Percentiles rank a stretch among this genome's conserved stretches.
Conservation (phyloP, 2,113 vertebrate species). For the Microtus oregoni region DNA sequence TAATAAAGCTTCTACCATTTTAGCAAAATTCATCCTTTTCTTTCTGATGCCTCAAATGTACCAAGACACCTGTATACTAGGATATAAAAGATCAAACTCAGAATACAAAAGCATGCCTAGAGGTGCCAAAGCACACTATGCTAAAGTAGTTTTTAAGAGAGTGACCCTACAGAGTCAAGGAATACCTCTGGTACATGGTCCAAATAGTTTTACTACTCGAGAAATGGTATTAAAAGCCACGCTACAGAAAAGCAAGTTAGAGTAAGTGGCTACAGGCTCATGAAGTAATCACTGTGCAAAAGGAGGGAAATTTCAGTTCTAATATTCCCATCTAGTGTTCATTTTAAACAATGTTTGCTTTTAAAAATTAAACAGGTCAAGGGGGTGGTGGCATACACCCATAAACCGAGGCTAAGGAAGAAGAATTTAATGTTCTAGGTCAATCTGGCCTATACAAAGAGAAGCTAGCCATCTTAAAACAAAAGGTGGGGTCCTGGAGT, state of each 20-base stretch:
- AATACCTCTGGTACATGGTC: background rate
- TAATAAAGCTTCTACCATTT: background rate
- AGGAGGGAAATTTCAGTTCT: background rate
- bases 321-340: background rate
- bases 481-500: background rate
- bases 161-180: background rate
- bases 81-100: background rate
- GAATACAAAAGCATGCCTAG: background rate
- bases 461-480: background rate
- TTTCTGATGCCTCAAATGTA: background rate
- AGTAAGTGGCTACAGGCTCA: background rate
- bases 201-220: background rate
- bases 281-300: background rate
- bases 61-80: slow-evolving; percentile 7
- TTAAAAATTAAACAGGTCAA: background rate
- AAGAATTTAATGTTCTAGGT: background rate
- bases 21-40: background rate
- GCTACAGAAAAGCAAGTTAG: background rate
- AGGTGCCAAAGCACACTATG: background rate
- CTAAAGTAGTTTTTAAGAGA: background rate
- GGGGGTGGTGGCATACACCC: background rate
- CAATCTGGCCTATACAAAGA: background rate
- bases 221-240: background rate
- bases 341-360: slow-evolving; percentile 34
- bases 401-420: background rate